These are phyloP conservation scores for Heliconius melpomene DNA, from an alignment of 1,140 invertebrate species.

Conservation along the genomic window DNA sequence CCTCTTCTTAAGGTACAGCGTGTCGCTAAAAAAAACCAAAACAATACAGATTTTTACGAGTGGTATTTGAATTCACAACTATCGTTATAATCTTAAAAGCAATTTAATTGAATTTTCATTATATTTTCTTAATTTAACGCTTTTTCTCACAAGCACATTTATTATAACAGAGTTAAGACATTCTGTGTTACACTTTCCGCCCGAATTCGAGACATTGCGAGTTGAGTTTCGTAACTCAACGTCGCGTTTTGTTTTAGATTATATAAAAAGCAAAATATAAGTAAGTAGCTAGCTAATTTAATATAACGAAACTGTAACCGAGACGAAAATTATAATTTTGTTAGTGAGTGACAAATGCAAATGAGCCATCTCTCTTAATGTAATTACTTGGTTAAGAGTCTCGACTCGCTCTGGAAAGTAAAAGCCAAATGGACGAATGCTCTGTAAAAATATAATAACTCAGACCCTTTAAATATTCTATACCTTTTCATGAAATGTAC, in stretches of 20 bases:
- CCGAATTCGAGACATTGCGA: background rate
- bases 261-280: background rate
- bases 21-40: no score
- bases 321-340: background rate
- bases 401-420: background rate
- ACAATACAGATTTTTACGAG: no score
- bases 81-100: no score
- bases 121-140: no score
- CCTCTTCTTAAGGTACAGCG: no score
- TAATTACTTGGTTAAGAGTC: background rate
- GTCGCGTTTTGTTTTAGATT: no score
- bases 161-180: no score
- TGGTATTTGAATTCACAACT: no score
- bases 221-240: no score
- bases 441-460: background rate
- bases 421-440: background rate
- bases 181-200: no score
- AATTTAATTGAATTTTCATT: no score
- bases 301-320: background rate
- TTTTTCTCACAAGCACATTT: no score
- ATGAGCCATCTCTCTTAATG: background rate
- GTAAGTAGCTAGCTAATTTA: background rate
- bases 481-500: background rate
- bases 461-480: background rate
- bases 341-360: constrained; percentile 8